Percentiles rank a stretch among this genome's conserved stretches.
Evolutionary conservation across 2,113 vertebrate species (phyloP).

Genomic region (Centropristis striata): DNA sequence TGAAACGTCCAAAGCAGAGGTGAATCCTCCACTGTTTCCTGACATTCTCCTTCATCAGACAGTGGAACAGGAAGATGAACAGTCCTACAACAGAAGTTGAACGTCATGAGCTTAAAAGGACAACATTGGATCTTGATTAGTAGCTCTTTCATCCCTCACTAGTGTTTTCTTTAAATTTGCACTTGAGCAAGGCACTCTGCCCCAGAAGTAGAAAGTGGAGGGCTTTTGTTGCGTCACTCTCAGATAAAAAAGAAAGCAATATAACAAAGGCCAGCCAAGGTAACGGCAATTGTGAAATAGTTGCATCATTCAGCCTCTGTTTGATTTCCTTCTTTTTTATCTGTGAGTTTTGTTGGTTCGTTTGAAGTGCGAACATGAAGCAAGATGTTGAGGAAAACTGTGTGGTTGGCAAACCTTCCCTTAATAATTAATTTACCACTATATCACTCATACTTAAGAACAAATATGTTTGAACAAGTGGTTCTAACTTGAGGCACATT

Average conservation of each 20-base stretch:
- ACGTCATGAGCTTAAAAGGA: background rate
- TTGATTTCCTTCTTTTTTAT: conserved; percentile 29
- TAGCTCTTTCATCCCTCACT: background rate
- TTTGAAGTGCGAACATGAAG: conserved; percentile 27
- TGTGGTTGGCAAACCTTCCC: background rate
- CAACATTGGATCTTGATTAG: background rate
- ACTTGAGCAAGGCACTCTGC: conserved; percentile 16
- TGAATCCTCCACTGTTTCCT: conserved; percentile 88
- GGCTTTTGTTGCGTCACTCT: conserved; percentile 39
- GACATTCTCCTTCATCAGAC: conserved; percentile 92
- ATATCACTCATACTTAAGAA: background rate
- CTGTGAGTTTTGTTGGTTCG: background rate
- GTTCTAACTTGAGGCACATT: background rate
- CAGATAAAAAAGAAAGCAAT: conserved; percentile 10
- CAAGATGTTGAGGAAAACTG: conserved; percentile 31
- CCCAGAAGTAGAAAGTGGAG: background rate
- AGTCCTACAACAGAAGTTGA: conserved; percentile 83
- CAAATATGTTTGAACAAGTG: background rate
- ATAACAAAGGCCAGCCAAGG: conserved; percentile 23
- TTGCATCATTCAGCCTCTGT: conserved; percentile 52
- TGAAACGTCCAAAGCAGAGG: conserved; percentile 86
- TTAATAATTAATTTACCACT: background rate
- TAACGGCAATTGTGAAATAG: conserved; percentile 35
- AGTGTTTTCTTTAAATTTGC: conserved; percentile 8
- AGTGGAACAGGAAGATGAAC: conserved; percentile 94